These are phyloP conservation scores for Phyllostomus discolor DNA, from an alignment of 2,113 vertebrate species.

Conservation along the genomic window DNA sequence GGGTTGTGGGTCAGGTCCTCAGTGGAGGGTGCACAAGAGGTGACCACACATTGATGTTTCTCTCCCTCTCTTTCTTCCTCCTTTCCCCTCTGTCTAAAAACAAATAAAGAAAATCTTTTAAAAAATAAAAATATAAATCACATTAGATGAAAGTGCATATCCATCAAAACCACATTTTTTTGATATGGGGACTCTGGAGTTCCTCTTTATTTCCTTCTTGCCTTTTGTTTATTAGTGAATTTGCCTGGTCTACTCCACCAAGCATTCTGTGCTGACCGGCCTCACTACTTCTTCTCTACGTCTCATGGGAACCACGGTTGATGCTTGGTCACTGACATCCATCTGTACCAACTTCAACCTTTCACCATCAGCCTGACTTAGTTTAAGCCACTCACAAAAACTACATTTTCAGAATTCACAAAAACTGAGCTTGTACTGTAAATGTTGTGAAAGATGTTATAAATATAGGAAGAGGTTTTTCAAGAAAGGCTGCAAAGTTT, in stretches of 20 bases:
- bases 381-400: not conserved
- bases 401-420: not conserved
- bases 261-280: fast-evolving
- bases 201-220: not conserved
- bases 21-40: too few species aligned
- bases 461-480: not conserved
- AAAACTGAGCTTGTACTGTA: not conserved
- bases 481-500: not conserved
- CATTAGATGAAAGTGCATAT: not conserved
- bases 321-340: too few species aligned
- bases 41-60: too few species aligned
- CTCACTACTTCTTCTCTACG: fast-evolving
- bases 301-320: not conserved
- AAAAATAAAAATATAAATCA: not conserved
- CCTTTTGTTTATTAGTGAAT: not conserved
- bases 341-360: not conserved
- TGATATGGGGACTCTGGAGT: fast-evolving
- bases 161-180: not conserved
- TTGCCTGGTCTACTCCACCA: not conserved
- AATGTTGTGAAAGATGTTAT: not conserved
- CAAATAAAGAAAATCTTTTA: not conserved
- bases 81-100: too few species aligned
- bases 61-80: too few species aligned
- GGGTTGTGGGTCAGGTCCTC: too few species aligned
- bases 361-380: not conserved